Base-by-base conservation (phyloP, 2,113 vertebrate genomes). In the Ailurus styani region DNA sequence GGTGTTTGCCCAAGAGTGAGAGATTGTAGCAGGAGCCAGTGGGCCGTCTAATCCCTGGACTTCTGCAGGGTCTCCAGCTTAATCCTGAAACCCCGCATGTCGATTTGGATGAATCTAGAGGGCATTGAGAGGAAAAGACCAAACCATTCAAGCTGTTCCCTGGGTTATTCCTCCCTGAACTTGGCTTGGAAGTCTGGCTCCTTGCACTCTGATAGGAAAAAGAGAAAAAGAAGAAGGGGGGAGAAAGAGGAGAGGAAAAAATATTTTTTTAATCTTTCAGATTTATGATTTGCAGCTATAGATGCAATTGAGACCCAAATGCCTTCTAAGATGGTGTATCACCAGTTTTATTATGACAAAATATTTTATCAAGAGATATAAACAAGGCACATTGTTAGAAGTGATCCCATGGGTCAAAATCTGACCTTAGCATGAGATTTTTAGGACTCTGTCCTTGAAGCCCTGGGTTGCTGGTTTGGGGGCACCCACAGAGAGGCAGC, bases 231-330 rank as follows among this genome's bases (percentile, higher is more conserved):
- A 60, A 87, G 17, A 86, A 90, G 6, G 40, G 21, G 31, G 25
- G 42, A 10, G 55, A 66, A 68, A 42, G 4, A 87, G 12, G 8
- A n/a, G 42, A 60, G n/a, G 25, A 79, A 93, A 86, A 64, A 60
- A 37, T 18, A 60, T 42, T 85, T 83, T 50, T 77, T 83, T 87
- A 68, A 73, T 85, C 42, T 57, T 90, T 83, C 45, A 66, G 86
- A 68, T 90, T 94, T 12, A 79, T 87, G 47, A 87, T 79, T 52
- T 93, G 92, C 45, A 96, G 37, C 42, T 95, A 37, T 66, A 82
- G 42, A 47, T 87, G 73, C 18, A 86, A 50, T 52, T 70, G 31
- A 96, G 45, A 83, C 37, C 21, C 82, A 90, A 78, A 13, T 29
- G 27, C 17, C 18, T 95, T 90, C 82, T 83, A 66, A 68, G 50